Conservation (phyloP, 2,113 vertebrate species). For the Scalopus aquaticus region DNA sequence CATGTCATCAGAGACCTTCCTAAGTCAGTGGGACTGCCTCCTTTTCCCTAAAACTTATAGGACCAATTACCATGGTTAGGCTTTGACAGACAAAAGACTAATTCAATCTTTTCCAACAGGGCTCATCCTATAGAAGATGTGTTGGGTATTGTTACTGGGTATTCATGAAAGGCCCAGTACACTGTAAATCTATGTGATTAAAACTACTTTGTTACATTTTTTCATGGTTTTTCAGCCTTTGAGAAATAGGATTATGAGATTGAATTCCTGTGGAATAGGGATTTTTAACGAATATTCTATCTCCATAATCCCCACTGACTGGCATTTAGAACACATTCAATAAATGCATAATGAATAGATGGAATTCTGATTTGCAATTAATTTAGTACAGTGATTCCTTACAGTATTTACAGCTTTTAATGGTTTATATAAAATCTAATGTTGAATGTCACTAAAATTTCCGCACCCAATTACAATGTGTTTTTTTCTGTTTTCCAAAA, state of each 20-base stretch:
- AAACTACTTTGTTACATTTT: background rate
- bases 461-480: background rate
- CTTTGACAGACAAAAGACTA: background rate
- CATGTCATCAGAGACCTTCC: background rate
- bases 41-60: background rate
- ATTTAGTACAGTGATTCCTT: background rate
- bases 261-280: background rate
- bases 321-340: background rate
- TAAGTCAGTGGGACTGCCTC: background rate
- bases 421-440: background rate
- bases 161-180: background rate
- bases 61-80: background rate
- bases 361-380: background rate
- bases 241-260: background rate
- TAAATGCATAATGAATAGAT: background rate
- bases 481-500: background rate
- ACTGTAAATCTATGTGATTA: background rate
- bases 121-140: background rate
- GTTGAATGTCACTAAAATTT: background rate
- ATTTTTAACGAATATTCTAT: background rate
- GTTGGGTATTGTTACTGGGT: background rate
- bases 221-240: background rate
- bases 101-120: background rate
- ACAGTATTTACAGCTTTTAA: background rate
- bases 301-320: background rate